phyloP scores from a whole-genome alignment of 2,113 vertebrate genomes.

The Beaufortia kweichowensis region DNA sequence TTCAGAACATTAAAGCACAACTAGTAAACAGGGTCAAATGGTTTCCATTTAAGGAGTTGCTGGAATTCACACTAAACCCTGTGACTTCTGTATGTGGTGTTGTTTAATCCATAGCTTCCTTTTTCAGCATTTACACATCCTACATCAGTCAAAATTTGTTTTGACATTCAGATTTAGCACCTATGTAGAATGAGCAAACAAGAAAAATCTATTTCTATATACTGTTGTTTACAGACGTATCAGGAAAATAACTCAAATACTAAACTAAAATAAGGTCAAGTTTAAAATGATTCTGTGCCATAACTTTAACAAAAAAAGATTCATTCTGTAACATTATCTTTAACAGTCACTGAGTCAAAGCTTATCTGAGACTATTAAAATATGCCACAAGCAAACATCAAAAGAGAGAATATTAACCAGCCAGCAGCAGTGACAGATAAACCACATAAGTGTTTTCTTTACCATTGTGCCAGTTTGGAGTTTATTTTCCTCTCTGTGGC shows the following conservation, averaged over 20 bases:
- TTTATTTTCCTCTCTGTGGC: constrained; percentile 2
- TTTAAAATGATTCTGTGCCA: too few relatives aligned
- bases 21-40: not conserved
- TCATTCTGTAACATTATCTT: not conserved
- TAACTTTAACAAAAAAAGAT: too few relatives aligned
- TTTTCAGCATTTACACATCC: not conserved
- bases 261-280: too few relatives aligned
- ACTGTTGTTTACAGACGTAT: not conserved
- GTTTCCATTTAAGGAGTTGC: constrained; percentile 40
- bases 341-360: not conserved
- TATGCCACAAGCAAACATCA: not conserved
- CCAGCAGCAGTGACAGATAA: constrained; percentile 1
- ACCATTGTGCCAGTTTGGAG: constrained; percentile 34
- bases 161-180: not conserved
- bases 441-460: not conserved
- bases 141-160: not conserved
- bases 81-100: not conserved
- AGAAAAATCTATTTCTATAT: not conserved
- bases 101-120: not conserved
- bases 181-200: not conserved
- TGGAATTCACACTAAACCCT: not conserved
- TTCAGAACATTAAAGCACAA: not conserved
- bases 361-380: not conserved
- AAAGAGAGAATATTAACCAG: not conserved
- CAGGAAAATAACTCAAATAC: too few relatives aligned